Conservation (phyloP, 2,797 vertebrate genomes). For the Poecilia wingei region DNA sequence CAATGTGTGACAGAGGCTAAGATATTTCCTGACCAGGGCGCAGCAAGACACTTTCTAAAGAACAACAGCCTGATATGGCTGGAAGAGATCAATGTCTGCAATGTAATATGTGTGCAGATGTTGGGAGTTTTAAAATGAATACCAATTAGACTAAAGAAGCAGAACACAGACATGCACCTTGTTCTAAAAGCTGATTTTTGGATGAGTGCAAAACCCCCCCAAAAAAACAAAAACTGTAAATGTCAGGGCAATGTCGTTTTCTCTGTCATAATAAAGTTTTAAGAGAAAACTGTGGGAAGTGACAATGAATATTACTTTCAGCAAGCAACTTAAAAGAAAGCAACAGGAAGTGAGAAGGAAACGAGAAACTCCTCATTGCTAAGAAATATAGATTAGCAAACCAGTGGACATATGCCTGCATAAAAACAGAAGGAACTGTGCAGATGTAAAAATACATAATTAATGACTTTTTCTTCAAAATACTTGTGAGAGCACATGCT, state of each 20-base stretch:
- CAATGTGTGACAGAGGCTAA: slow-evolving; percentile 28
- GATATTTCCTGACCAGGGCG: slow-evolving; percentile 27
- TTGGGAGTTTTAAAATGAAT: not conserved
- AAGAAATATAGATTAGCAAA: not conserved
- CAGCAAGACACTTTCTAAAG: slow-evolving; percentile 15
- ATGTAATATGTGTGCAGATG: not conserved
- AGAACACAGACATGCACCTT: not conserved
- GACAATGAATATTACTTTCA: not conserved
- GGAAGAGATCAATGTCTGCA: slow-evolving; percentile 10
- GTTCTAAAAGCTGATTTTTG: not conserved
- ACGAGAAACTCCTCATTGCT: not conserved
- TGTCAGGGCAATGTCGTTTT: not conserved
- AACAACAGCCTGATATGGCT: slow-evolving; percentile 15
- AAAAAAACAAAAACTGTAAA: not conserved
- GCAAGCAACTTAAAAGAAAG: not conserved
- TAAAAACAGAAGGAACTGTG: not conserved
- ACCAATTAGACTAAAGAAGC: not conserved
- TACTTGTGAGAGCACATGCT: not conserved
- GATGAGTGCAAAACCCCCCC: not conserved
- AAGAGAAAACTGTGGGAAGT: not conserved
- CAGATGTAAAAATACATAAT: not conserved
- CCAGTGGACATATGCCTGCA: not conserved
- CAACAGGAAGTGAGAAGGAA: not conserved
- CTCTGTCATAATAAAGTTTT: not conserved
- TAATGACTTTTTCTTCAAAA: not conserved